Percentiles rank a stretch among this genome's conserved stretches.
phyloP scores from a whole-genome alignment of 2,888 invertebrate genomes.

The Halictus ligatus region DNA sequence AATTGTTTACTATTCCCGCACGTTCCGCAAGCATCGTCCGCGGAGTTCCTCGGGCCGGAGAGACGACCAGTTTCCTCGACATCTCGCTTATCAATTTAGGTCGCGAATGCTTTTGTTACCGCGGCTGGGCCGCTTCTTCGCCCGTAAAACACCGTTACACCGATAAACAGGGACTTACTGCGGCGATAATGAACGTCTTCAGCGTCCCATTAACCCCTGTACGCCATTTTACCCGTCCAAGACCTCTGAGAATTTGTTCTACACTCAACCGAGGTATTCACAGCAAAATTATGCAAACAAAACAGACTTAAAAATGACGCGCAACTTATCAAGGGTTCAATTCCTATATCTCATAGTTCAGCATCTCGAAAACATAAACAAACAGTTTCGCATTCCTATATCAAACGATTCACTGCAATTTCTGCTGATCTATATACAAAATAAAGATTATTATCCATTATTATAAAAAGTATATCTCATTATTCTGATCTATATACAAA shows the following conservation, averaged over 20 bases:
- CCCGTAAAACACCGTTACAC: constrained; percentile 24
- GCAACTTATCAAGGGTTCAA: not conserved
- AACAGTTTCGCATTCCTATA: too few relatives aligned
- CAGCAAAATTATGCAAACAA: not conserved
- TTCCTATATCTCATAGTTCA: too few relatives aligned
- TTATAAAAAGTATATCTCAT: too few relatives aligned
- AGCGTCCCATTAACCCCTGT: not conserved
- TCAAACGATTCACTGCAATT: too few relatives aligned
- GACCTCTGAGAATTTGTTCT: not conserved
- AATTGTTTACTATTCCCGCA: constrained; percentile 55
- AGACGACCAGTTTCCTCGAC: not conserved
- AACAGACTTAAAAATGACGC: too few relatives aligned
- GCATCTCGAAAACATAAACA: too few relatives aligned
- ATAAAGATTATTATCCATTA: too few relatives aligned
- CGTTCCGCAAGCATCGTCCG: constrained; percentile 45
- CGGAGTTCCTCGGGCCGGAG: constrained; percentile 14
- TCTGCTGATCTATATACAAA: too few relatives aligned
- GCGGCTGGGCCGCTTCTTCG: constrained; percentile 3
- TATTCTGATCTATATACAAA: too few relatives aligned
- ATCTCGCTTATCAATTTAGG: constrained; percentile 52
- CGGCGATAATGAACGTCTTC: not conserved
- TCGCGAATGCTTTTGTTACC: constrained; percentile 43
- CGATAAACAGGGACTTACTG: constrained; percentile 30
- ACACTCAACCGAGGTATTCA: too few relatives aligned
- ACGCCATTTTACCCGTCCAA: not conserved